Base-by-base conservation (phyloP, 2,113 vertebrate genomes). In the Caranx ignobilis region DNA sequence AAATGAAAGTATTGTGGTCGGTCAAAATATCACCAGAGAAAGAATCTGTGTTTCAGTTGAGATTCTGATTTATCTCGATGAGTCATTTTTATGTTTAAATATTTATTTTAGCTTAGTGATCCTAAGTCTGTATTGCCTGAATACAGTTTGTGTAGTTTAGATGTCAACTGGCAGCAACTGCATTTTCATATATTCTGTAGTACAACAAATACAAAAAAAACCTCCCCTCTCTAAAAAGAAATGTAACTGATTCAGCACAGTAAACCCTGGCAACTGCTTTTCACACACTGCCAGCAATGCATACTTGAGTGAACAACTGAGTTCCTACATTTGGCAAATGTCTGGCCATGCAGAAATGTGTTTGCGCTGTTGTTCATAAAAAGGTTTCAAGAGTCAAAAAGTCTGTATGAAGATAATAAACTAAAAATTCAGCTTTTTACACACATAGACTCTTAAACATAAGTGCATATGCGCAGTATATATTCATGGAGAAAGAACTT, bases 171-270 rank as follows among this genome's bases (percentile, higher is more conserved):
- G 48, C 18, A 54, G 18, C 31, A 61, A 35, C 19, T 43, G 16
- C 8, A 19, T 21, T 34, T 54, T 13, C 9, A 50, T 15, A 43
- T 50, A 74, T 12, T 11, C 5, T 18, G 10, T 16, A 52, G 11
- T 32, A 55, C 18, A 68, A 54, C 18, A 48, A 21, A 56, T 35
- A 16, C 11, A 13, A 12, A 6, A 55, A 39, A 34, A 41, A 59
- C 16, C 8, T 21, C 18, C 37, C 45, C 3, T 26, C 67, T 62
- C 21, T 65, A n/a, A 11, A 5, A 55, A 21, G 10, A 45, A 62
- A 64, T 4, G 15, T 21, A 69, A 79, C 39, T 52, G 75, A 74
- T 64, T 70, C 26, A 59, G 75, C 41, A 61, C n/a, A 47, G 62
- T 67, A 47, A 55, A 67, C 19, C 15, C 26, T 48, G 67, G 35